A percentile compares a stretch with the other conserved stretches of the same genome.
These are phyloP conservation scores for Canis aureus DNA, from an alignment of 2,113 vertebrate genomes.

Conservation along the genomic window DNA sequence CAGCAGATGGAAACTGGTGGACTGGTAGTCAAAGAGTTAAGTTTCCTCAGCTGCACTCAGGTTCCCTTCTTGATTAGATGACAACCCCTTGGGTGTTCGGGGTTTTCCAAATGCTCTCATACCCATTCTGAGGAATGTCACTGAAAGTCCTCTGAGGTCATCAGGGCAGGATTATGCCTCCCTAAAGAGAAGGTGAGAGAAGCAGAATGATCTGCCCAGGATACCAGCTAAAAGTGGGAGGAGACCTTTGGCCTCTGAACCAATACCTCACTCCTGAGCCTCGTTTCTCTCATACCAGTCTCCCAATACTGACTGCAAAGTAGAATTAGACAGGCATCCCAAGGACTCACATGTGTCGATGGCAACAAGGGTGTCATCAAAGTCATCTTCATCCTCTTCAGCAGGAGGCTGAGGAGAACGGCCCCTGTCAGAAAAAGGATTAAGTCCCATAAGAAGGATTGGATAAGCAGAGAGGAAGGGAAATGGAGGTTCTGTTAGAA, in stretches of 20 bases:
- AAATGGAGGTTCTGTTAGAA: constrained; percentile 17
- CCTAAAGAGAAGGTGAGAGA: background rate
- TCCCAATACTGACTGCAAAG: background rate
- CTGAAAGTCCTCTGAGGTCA: background rate
- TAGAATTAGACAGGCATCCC: background rate
- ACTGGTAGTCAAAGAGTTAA: constrained; percentile 28
- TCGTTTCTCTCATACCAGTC: background rate
- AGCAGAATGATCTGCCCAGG: constrained; percentile 1
- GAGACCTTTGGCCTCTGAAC: background rate
- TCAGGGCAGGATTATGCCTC: background rate
- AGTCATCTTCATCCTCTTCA: constrained; percentile 94
- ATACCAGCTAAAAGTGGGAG: background rate
- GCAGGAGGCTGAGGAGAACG: constrained; percentile 93
- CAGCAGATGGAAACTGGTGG: constrained; percentile 56
- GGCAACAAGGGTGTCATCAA: constrained; percentile 92
- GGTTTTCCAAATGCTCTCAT: background rate
- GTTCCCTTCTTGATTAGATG: constrained; percentile 46
- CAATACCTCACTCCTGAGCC: background rate
- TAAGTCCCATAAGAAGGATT: background rate
- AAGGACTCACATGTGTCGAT: constrained; percentile 94
- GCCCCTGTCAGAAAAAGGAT: constrained; percentile 85
- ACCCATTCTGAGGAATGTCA: background rate
- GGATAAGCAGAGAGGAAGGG: background rate
- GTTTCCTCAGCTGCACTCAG: constrained; percentile 55
- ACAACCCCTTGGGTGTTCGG: background rate